Evolutionary conservation across 2,113 vertebrate species (phyloP).

Genomic region (Labeo rohita): DNA sequence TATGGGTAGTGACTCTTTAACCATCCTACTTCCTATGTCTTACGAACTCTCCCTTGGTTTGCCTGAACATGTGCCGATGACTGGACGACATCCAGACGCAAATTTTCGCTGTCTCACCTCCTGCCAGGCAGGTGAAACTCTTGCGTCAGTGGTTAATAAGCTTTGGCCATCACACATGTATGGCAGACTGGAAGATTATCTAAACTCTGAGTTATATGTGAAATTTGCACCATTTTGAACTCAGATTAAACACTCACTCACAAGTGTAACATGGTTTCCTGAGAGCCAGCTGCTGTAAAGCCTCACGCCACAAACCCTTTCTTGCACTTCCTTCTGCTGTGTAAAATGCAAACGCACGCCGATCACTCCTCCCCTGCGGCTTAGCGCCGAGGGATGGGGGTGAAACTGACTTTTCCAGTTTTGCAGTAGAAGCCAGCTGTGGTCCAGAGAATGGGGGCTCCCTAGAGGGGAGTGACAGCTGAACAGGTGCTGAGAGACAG

Average conservation of each 20-base stretch:
- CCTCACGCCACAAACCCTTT: constrained; percentile 51
- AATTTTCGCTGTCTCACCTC: constrained; percentile 22
- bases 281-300: constrained; percentile 62
- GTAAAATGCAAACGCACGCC: constrained; percentile 65
- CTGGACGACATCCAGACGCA: not conserved
- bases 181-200: not conserved
- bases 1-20: constrained; percentile 48
- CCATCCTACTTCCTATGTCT: not conserved
- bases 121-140: constrained; percentile 20
- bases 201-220: not conserved
- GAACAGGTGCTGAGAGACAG: constrained; percentile 21
- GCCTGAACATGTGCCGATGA: constrained; percentile 8
- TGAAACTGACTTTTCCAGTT: constrained; percentile 43
- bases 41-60: not conserved
- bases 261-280: not conserved
- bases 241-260: not conserved
- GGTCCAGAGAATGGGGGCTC: constrained; percentile 6
- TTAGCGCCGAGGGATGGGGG: constrained; percentile 42
- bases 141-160: constrained; percentile 16
- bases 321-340: constrained; percentile 67
- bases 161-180: constrained; percentile 4
- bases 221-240: not conserved
- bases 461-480: not conserved
- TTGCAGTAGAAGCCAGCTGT: constrained; percentile 17
- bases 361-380: constrained; percentile 41